A percentile compares a stretch with the other conserved stretches of the same genome.
phyloP scores from a whole-genome alignment of 2,888 invertebrate genomes.

The Muschampia plurimacula region DNA sequence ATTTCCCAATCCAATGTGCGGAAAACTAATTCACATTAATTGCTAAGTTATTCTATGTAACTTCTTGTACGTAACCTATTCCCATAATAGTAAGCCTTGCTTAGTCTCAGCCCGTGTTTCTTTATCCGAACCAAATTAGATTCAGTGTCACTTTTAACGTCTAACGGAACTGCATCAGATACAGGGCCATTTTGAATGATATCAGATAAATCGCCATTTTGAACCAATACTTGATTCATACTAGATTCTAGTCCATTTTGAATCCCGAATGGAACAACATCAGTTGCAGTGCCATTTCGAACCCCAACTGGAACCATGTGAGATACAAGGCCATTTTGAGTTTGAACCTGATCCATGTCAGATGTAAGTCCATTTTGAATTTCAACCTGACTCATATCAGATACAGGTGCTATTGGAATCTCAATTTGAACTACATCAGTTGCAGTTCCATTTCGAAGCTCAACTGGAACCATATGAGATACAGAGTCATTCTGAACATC shows the following conservation, averaged over 20 bases:
- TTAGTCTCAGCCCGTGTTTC: neutral
- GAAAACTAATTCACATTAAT: neutral
- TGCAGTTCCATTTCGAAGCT: neutral
- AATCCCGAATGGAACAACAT: no score
- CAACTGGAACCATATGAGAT: neutral
- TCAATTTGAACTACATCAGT: neutral
- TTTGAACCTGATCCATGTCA: no score
- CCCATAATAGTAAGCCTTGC: conserved; percentile 24
- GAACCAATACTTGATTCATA: no score
- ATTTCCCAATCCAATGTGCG: no score
- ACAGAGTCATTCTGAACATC: neutral
- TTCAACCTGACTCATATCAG: no score
- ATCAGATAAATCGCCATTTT: neutral
- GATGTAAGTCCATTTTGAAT: no score
- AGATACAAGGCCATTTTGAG: no score
- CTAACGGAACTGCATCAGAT: neutral
- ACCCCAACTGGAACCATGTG: no score
- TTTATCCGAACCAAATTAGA: neutral
- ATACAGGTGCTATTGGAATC: no score
- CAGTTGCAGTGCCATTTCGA: no score
- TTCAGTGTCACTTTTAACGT: neutral
- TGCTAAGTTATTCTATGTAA: neutral
- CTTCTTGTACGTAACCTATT: neutral
- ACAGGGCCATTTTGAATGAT: neutral
- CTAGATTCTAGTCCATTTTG: no score